These are phyloP conservation scores for Catostomus latipinnis DNA, from an alignment of 2,797 vertebrate species.

Conservation along the genomic window DNA sequence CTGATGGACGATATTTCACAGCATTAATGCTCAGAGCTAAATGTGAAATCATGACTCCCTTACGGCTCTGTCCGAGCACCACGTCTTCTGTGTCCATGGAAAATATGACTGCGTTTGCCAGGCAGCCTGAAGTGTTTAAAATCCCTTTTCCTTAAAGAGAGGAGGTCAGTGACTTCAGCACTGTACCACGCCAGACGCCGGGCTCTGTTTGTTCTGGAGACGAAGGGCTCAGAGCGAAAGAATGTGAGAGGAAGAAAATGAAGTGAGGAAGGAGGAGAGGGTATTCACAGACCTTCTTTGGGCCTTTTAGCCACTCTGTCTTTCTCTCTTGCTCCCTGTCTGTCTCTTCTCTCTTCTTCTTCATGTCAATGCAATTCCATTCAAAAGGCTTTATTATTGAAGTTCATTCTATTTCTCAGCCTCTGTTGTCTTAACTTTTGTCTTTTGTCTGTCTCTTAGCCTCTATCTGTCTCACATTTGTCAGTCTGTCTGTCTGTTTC, in stretches of 20 bases:
- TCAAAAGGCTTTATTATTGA: too few relatives aligned
- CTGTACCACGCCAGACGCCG: conserved; percentile 5
- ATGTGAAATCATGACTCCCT: conserved; percentile 13
- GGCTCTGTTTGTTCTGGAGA: conserved; percentile 26
- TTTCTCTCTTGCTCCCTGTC: too few relatives aligned
- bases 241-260: too few relatives aligned
- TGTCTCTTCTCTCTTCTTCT: neutral
- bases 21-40: neutral
- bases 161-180: conserved; percentile 12
- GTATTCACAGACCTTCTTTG: too few relatives aligned
- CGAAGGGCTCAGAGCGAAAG: neutral
- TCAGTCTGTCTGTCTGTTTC: too few relatives aligned
- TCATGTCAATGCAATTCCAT: too few relatives aligned
- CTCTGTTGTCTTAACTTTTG: too few relatives aligned
- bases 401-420: too few relatives aligned
- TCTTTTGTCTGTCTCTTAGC: too few relatives aligned
- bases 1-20: neutral
- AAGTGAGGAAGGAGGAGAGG: too few relatives aligned
- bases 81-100: neutral
- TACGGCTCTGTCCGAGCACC: neutral
- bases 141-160: conserved; percentile 28
- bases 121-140: conserved; percentile 28
- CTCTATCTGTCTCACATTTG: too few relatives aligned
- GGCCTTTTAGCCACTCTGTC: too few relatives aligned
- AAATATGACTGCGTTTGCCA: conserved; percentile 42